Percentiles rank a stretch among this genome's conserved stretches.
Conservation (phyloP, 37 sponge, comb jelly and placozoan species). For the Cladorhizidae sp. region DNA sequence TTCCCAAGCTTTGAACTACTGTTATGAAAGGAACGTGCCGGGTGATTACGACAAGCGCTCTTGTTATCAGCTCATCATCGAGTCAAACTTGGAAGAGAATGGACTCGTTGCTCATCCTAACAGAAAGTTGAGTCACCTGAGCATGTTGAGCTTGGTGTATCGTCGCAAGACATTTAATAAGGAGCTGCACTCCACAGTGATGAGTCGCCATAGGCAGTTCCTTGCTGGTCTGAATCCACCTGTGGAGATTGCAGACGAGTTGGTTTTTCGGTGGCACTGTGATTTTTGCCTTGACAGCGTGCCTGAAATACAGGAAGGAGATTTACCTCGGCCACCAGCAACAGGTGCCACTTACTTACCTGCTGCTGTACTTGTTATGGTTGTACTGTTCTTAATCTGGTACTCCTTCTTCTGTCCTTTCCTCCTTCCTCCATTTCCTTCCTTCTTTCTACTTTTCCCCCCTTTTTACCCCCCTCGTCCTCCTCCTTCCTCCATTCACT, state of each 20-base stretch:
- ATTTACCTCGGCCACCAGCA: constrained; percentile 67
- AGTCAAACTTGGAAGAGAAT: constrained; percentile 33
- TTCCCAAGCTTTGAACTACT: constrained; percentile 63
- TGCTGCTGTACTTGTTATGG: too few species aligned
- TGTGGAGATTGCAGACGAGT: constrained; percentile 47
- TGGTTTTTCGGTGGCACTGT: constrained; percentile 79
- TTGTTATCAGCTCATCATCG: constrained; percentile 71
- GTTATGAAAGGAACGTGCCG: constrained; percentile 76
- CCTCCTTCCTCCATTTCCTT: too few species aligned
- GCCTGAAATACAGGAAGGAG: constrained; percentile 62
- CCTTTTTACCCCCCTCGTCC: too few species aligned
- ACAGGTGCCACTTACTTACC: neutral
- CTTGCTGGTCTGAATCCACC: constrained; percentile 43
- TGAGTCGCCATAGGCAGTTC: constrained; percentile 65
- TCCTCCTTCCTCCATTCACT: too few species aligned
- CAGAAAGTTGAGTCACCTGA: constrained; percentile 1
- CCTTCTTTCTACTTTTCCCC: too few species aligned
- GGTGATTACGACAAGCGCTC: constrained; percentile 31
- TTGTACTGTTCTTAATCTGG: too few species aligned
- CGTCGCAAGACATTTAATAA: constrained; percentile 47
- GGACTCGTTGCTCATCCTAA: neutral
- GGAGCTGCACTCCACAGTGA: constrained; percentile 19
- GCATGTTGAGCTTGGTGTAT: constrained; percentile 33
- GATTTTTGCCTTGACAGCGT: constrained; percentile 63
- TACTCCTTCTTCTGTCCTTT: too few species aligned